Evolutionary conservation across 1,140 invertebrate genomes (phyloP), one percentile per base, ranked within the genome.

Genomic region (Anoplolepis gracilipes): DNA sequence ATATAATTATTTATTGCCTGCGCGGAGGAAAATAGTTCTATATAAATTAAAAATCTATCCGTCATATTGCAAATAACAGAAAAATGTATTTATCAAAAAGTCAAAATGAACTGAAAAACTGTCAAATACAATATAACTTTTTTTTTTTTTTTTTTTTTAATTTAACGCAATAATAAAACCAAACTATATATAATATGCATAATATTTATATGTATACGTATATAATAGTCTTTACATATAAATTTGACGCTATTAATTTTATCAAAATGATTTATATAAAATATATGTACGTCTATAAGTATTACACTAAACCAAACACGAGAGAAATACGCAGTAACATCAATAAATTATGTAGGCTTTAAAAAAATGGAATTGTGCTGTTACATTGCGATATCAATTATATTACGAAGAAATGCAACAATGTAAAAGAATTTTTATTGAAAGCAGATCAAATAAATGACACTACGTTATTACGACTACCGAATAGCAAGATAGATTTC

Each of bases 1-100:
- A 79, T 36, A 67, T 53, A 67, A 53, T 65, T 67, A 69, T 79
- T 79, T 69, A 79, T 67, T 25, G 2, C 19, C 30, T 64, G 76
- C 8, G 42, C n/a, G 7, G 46, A 49, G 46, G 67, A 36, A 69
- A 78, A 33, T 5, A 62, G 28, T 62, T 62, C 22, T 7, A 25
- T 28, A 13, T 65, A 22, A 53, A 67, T 53, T 55, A 67, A 11
- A 11, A 19, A 19, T 36, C 13, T 10, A 28, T 22, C 11, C 28
- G 10, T 49, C 19, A 61, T 36, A n/a, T 78, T 59, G 19, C 1
- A 28, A 79, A 79, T 49, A 25, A 69, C 61, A 53, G 10, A 25
- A 55, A 79, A 53, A 69, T 69, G 33, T 22, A 67, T 53, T 53
- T 36, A 28, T 49, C 1, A 53, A 13, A 11, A 53, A 33, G 13